Evolutionary conservation across 2,888 invertebrate species (phyloP).

Genomic region (Abscondita cerata): DNA sequence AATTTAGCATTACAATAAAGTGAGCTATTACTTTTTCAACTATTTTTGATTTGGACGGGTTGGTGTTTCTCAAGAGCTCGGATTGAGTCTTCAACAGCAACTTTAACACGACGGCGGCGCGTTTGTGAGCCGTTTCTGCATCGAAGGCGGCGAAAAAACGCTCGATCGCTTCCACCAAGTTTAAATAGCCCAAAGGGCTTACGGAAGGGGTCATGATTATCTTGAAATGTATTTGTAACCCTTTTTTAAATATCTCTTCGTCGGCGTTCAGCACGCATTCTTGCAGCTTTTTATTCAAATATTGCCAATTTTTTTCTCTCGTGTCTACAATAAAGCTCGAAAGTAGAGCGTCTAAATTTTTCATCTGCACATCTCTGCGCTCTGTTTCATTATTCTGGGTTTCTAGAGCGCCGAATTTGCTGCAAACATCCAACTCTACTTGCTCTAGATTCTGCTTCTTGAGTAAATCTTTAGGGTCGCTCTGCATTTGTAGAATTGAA

Average conservation of each 20-base stretch:
- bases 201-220: constrained; percentile 34
- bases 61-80: constrained; percentile 25
- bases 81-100: constrained; percentile 34
- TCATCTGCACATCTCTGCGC: too few species aligned
- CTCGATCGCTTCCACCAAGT: constrained; percentile 32
- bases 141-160: constrained; percentile 22
- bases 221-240: constrained; percentile 39
- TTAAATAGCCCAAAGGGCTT: constrained; percentile 37
- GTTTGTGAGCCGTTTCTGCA: constrained; percentile 16
- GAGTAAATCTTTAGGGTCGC: constrained; percentile 18
- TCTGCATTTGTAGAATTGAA: background rate
- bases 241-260: constrained; percentile 35
- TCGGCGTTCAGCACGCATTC: constrained; percentile 36
- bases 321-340: constrained; percentile 37
- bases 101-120: constrained; percentile 25
- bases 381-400: background rate
- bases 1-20: constrained; percentile 32
- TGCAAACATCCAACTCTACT: constrained; percentile 26
- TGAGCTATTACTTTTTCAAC: constrained; percentile 34
- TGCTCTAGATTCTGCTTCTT: constrained; percentile 27
- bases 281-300: constrained; percentile 35
- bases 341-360: constrained; percentile 23
- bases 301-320: constrained; percentile 36
- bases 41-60: constrained; percentile 32
- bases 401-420: constrained; percentile 4